These are phyloP conservation scores for Puffinus mauretanicus DNA, from an alignment of 2,113 vertebrate genomes.

Conservation along the genomic window DNA sequence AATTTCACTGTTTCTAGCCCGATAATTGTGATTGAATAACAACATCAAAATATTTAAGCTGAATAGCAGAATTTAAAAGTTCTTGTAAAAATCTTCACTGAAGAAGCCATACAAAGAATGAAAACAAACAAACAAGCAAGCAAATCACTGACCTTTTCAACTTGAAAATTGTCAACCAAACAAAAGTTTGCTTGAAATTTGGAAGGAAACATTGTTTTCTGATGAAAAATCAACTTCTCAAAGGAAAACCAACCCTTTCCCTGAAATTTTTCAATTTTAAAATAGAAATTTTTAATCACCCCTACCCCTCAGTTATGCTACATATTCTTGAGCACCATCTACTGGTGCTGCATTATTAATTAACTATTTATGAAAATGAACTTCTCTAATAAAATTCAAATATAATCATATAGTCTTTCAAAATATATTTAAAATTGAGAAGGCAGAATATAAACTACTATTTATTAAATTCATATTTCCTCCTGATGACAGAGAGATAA, in stretches of 20 bases:
- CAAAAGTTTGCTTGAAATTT: neutral
- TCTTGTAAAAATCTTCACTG: neutral
- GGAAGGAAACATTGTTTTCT: neutral
- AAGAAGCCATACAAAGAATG: neutral
- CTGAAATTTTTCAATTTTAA: neutral
- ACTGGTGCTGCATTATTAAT: constrained; percentile 54
- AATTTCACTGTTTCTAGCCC: neutral
- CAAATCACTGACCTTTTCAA: neutral
- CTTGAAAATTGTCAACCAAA: neutral
- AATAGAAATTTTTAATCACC: neutral
- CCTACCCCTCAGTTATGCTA: neutral
- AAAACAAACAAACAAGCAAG: neutral
- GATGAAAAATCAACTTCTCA: neutral
- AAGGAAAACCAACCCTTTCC: neutral
- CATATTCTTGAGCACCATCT: constrained; percentile 58
- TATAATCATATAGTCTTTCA: neutral
- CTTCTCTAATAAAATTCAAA: neutral
- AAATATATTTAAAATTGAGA: neutral
- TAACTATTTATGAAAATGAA: constrained; percentile 1
- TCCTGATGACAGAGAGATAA: neutral
- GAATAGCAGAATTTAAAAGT: neutral
- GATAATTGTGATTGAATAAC: neutral
- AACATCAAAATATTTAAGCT: neutral
- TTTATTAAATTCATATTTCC: neutral
- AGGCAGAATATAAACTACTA: neutral